Evolutionary conservation across 2,888 invertebrate genomes (phyloP), one percentile per base, ranked within the genome.

Genomic region (Halictus quadricinctus): DNA sequence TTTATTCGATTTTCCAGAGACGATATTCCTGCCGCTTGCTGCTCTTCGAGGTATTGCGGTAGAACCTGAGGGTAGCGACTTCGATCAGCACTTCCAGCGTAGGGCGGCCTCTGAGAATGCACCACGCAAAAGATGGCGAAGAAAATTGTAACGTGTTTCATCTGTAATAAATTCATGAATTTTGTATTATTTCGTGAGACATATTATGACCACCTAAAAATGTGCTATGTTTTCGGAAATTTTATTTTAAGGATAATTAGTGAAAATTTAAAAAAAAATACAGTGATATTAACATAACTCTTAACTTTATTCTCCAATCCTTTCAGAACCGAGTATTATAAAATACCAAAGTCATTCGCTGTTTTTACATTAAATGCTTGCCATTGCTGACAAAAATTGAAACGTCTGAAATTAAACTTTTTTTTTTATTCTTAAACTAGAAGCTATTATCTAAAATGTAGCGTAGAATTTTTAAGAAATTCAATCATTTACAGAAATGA

Each of bases 31-130:
- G 88, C 66, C 8, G 84, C 85, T 72, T 91, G 89, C 54, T 91
- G 89, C 54, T 91, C 89, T 10, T 92, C 85, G 64, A 92, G 0
- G 78, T 90, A 91, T 46, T 91, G 92, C 6, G 92, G 92, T 8
- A 92, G 85, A 2, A 96, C 94, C 73, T 95, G 95, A 80, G 96
- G 97, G 86, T 96, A 96, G n/a, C 96, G 96, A 36, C n/a, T 70
- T 2, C 96, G 96, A 36, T 96, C 96, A 0, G 96, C 95, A 1
- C 94, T 91, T 13, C 96, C 96, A 7, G 97, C 97, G 91, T 96
- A 97, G 74, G 96, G 96, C 0, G 97, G 96, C 43, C 97, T 95
- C 93, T 97, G 97, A 1, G 95, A 95, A 74, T 94, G 89, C 3
- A 93, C 94, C 36, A 94, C n/a, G 41, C 91, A 91, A 18, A 93